phyloP scores from a whole-genome alignment of 2,797 vertebrate species.

The Podarcis lilfordi region DNA sequence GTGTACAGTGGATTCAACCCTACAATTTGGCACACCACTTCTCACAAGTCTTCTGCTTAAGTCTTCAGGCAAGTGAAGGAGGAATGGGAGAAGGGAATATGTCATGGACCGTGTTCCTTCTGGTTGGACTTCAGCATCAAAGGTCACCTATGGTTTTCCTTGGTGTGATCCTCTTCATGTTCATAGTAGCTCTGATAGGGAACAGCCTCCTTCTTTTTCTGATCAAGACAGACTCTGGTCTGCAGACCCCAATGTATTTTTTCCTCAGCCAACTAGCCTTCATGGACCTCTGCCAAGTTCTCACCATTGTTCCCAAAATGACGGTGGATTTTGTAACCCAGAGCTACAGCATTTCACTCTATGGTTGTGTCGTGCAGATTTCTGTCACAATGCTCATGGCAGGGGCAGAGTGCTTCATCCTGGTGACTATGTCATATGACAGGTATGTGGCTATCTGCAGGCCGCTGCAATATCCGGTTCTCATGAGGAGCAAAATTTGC shows the following conservation, averaged over 20 bases:
- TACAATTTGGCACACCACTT: too few relatives aligned
- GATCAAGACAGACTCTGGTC: background rate
- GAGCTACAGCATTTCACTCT: background rate
- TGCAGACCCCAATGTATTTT: background rate
- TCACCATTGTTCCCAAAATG: background rate
- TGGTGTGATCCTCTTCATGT: background rate
- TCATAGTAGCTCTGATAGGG: background rate
- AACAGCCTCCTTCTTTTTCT: background rate
- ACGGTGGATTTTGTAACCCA: background rate
- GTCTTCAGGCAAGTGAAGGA: background rate
- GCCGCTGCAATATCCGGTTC: constrained; percentile 45
- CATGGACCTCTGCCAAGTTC: constrained; percentile 11
- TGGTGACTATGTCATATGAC: constrained; percentile 57
- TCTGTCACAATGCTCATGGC: constrained; percentile 20
- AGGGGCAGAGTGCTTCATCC: constrained; percentile 52
- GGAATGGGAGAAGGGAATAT: background rate
- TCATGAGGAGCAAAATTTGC: constrained; percentile 42
- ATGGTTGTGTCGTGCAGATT: constrained; percentile 22
- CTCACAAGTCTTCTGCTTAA: background rate
- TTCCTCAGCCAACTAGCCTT: background rate
- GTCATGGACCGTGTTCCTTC: background rate
- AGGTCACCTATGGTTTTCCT: background rate
- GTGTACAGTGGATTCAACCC: too few relatives aligned
- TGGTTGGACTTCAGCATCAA: constrained; percentile 15
- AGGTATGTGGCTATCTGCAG: constrained; percentile 54